Evolutionary conservation across 2,888 invertebrate species (phyloP).

Genomic region (Blera fallax): DNA sequence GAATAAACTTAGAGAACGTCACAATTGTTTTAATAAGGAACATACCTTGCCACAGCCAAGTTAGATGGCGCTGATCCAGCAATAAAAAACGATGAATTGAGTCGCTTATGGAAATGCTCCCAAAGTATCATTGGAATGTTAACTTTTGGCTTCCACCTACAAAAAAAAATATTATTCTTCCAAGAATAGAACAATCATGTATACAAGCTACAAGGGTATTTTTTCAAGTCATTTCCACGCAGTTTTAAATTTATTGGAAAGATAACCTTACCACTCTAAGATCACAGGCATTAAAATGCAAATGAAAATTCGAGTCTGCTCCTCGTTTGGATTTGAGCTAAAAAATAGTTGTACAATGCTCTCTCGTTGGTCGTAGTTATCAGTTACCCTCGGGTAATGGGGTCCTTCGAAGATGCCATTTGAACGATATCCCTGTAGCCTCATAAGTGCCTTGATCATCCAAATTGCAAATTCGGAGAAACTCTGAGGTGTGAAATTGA

Average conservation of each 20-base stretch:
- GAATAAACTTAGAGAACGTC: too few species aligned
- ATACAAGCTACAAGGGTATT: not conserved
- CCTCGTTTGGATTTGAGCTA: slow-evolving; percentile 81
- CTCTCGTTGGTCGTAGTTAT: slow-evolving; percentile 82
- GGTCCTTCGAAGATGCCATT: slow-evolving; percentile 79
- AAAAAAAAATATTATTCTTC: not conserved
- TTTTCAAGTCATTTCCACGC: not conserved
- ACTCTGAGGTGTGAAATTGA: slow-evolving; percentile 71
- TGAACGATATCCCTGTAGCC: slow-evolving; percentile 80
- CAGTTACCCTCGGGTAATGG: slow-evolving; percentile 70
- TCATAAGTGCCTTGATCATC: slow-evolving; percentile 82
- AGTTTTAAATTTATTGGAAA: too few species aligned
- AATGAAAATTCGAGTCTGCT: slow-evolving; percentile 82
- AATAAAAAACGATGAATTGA: slow-evolving; percentile 83
- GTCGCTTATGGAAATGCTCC: slow-evolving; percentile 84
- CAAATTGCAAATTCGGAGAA: slow-evolving; percentile 81
- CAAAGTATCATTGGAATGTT: slow-evolving; percentile 83
- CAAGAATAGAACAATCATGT: not conserved
- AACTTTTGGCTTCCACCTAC: slow-evolving; percentile 82
- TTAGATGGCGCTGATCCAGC: slow-evolving; percentile 82
- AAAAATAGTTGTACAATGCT: slow-evolving; percentile 82
- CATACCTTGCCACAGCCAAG: slow-evolving; percentile 79
- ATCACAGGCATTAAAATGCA: slow-evolving; percentile 81
- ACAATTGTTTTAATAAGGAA: too few species aligned
- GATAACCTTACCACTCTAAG: slow-evolving; percentile 77